Conservation (phyloP, 2,888 invertebrate species). For the Tetropium fuscum region DNA sequence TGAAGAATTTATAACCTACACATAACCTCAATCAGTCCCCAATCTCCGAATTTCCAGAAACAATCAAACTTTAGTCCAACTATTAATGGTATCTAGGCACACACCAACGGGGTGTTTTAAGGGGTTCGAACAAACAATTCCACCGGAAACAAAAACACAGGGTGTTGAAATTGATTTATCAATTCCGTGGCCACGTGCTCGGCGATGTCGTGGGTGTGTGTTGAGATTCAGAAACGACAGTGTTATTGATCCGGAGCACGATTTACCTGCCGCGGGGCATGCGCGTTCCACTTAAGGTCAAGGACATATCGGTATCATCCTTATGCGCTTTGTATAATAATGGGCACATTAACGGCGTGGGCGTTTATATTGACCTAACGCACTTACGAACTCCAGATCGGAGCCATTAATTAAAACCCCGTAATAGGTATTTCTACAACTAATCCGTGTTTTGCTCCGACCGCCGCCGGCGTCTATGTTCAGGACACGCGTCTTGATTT, state of each 20-base stretch:
- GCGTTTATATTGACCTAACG: conserved; percentile 18
- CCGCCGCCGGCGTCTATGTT: conserved; percentile 30
- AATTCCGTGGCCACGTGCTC: conserved; percentile 38
- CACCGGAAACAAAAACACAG: conserved; percentile 35
- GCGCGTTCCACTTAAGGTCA: conserved; percentile 34
- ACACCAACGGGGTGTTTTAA: background rate
- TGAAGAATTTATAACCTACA: background rate
- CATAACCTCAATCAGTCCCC: conserved; percentile 11
- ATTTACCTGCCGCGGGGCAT: conserved; percentile 26
- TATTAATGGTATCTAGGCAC: conserved; percentile 8
- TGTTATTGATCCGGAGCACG: conserved; percentile 37
- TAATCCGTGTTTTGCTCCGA: background rate
- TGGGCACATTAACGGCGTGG: conserved; percentile 26
- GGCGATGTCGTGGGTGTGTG: conserved; percentile 37
- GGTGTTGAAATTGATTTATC: conserved; percentile 43
- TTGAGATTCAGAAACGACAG: conserved; percentile 32
- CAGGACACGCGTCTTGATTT: conserved; percentile 30
- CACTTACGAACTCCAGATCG: conserved; percentile 2
- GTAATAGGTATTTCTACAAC: background rate
- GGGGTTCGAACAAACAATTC: conserved; percentile 28
- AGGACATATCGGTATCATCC: conserved; percentile 31
- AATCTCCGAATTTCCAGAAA: conserved; percentile 1
- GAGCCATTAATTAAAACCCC: background rate
- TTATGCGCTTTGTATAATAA: conserved; percentile 35
- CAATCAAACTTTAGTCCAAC: conserved; percentile 3